A percentile compares a stretch with the other conserved stretches of the same genome.
These are phyloP conservation scores for Myiozetetes cayanensis DNA, from an alignment of 2,113 vertebrate species.

Conservation along the genomic window DNA sequence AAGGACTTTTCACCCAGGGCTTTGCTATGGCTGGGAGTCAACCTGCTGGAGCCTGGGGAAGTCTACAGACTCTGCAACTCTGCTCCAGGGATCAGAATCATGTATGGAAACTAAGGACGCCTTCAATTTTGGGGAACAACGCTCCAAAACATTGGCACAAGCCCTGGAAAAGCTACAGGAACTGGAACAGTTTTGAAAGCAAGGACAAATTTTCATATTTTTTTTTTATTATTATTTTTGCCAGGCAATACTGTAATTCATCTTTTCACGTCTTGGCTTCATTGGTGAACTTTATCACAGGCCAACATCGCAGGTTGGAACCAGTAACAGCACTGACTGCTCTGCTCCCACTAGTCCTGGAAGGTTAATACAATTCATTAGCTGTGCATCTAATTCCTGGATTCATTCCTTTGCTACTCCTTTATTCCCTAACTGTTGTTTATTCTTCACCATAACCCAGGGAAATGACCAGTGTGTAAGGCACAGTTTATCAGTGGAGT, in stretches of 20 bases:
- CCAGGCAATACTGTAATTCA: neutral
- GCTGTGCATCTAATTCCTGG: neutral
- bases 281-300: neutral
- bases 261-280: neutral
- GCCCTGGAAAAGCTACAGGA: neutral
- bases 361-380: neutral
- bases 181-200: neutral
- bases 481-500: fast-evolving
- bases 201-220: slow-evolving; percentile 10
- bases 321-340: neutral
- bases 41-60: neutral
- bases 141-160: neutral
- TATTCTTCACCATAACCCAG: neutral
- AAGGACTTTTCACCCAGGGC: slow-evolving; percentile 56
- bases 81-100: neutral
- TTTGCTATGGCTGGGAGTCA: neutral
- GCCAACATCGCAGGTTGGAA: neutral
- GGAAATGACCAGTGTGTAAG: neutral
- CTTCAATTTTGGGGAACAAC: neutral
- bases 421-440: neutral
- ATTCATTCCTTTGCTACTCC: neutral
- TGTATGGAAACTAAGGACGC: neutral
- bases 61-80: neutral
- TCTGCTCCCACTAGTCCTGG: neutral
- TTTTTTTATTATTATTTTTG: neutral